Percentiles rank a stretch among this genome's conserved stretches.
phyloP scores from a whole-genome alignment of 2,113 vertebrate genomes.

The Gobius niger region DNA sequence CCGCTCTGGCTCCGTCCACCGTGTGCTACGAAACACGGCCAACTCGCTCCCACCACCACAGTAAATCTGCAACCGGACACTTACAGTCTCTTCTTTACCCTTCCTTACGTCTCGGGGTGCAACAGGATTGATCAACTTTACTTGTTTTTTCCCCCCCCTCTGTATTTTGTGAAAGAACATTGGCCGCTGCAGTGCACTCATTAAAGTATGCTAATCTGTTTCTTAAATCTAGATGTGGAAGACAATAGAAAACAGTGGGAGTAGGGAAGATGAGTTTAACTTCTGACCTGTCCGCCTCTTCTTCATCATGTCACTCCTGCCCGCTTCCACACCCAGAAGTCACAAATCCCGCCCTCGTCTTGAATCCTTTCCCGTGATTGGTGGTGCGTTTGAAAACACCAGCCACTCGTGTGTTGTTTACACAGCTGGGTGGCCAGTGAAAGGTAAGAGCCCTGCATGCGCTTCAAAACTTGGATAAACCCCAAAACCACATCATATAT shows the following conservation, averaged over 20 bases:
- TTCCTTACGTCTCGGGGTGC: conserved; percentile 13
- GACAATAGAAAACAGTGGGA: conserved; percentile 30
- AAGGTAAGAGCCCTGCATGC: conserved; percentile 42
- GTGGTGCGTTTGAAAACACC: conserved; percentile 16
- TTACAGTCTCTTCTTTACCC: conserved; percentile 24
- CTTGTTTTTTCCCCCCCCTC: not conserved
- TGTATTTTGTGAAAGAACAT: not conserved
- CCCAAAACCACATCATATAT: conserved; percentile 67
- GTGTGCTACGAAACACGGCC: conserved; percentile 52
- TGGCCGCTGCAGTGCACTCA: not conserved
- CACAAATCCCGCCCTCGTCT: conserved; percentile 36
- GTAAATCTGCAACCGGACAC: conserved; percentile 73
- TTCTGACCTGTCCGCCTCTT: conserved; percentile 51
- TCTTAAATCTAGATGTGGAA: conserved; percentile 12
- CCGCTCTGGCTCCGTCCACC: conserved; percentile 59
- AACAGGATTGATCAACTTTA: not conserved
- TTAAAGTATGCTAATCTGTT: conserved; percentile 3
- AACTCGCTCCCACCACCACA: conserved; percentile 58
- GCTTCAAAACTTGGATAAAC: conserved; percentile 41
- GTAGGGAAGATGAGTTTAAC: conserved; percentile 68
- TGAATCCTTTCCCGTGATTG: conserved; percentile 33
- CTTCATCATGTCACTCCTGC: conserved; percentile 50
- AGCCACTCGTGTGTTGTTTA: conserved; percentile 49
- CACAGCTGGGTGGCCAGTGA: conserved; percentile 58
- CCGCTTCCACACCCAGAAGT: conserved; percentile 44